These are phyloP conservation scores for Atethmia centrago DNA, from an alignment of 2,888 invertebrate species.

Conservation along the genomic window DNA sequence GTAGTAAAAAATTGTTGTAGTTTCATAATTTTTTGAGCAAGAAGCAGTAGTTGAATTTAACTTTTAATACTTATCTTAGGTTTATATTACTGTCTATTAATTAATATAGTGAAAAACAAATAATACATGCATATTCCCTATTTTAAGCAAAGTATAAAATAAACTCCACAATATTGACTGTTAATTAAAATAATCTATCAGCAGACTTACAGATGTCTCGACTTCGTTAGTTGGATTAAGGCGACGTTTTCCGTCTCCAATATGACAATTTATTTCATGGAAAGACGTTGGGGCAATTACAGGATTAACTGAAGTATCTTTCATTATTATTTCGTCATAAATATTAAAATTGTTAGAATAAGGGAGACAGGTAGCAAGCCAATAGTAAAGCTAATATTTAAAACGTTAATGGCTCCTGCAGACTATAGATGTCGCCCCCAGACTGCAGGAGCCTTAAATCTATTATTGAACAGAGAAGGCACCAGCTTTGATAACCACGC, in stretches of 20 bases:
- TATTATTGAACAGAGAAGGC: no score
- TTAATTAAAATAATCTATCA: conserved; percentile 6
- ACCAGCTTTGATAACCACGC: no score
- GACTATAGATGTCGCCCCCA: no score
- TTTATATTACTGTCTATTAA: no score
- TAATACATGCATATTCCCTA: no score
- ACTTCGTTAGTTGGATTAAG: conserved; percentile 4
- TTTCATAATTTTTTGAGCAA: no score
- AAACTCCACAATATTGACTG: neutral
- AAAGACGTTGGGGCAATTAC: neutral
- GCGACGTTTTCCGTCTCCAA: neutral
- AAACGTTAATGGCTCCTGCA: no score
- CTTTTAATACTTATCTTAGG: no score
- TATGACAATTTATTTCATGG: neutral
- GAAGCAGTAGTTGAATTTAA: no score
- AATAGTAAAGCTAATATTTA: neutral
- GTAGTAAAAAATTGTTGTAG: no score
- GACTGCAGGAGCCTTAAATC: no score
- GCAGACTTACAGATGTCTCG: conserved; percentile 1
- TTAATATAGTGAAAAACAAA: no score
- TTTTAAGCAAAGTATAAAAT: neutral
- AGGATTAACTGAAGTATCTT: neutral
- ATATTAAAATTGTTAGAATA: conserved; percentile 4
- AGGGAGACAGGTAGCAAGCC: neutral
- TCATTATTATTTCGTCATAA: neutral